Evolutionary conservation across 2,797 vertebrate species (phyloP), one percentile per base, ranked within the genome.

Genomic region (Sebastes vulpes): DNA sequence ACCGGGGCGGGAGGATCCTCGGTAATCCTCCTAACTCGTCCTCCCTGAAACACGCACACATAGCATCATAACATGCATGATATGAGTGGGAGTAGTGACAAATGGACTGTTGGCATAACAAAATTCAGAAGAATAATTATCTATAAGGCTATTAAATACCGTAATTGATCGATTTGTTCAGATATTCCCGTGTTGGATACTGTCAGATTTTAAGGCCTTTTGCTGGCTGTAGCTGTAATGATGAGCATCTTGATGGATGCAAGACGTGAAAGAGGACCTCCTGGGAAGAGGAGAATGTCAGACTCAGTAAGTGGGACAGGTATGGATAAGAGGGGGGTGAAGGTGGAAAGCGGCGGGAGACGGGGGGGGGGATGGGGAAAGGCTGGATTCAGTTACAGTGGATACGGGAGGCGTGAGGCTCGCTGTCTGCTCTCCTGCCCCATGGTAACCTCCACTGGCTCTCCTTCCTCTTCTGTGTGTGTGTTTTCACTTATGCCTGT

Each of bases 401-500:
- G 75, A 75, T 78, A 71, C 54, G n/a, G 59, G 59, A 86, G 87
- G 85, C 54, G 35, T 78, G 77, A 87, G 82, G 79, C 65, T 77
- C 11, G 29, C 85, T 80, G 82, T 89, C 83, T 84, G 65, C 78
- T 83, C 81, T 72, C 64, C 60, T 83, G 81, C 72, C 85, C 78
- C 29, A 63, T 75, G 79, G 88, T 86, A 90, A 90, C 93, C 85
- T 89, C 76, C 65, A 46, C 86, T 42, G 61, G 20, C 83, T 81
- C 85, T 75, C 73, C 73, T 72, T 65, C 48, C 58, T 56, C 3
- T 20, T 16, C 42, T 72, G 28, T 63, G 53, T 77, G 88, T 87
- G 89, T 90, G 86, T 92, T 91, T 92, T 91, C 85, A 83, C 88
- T 89, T 89, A 87, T 59, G 72, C 60, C 82, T 75, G 64, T 75